Percentiles rank a stretch among this genome's conserved stretches.
Evolutionary conservation across 2,888 invertebrate genomes (phyloP).

Genomic region (Coelopa pilipes): DNA sequence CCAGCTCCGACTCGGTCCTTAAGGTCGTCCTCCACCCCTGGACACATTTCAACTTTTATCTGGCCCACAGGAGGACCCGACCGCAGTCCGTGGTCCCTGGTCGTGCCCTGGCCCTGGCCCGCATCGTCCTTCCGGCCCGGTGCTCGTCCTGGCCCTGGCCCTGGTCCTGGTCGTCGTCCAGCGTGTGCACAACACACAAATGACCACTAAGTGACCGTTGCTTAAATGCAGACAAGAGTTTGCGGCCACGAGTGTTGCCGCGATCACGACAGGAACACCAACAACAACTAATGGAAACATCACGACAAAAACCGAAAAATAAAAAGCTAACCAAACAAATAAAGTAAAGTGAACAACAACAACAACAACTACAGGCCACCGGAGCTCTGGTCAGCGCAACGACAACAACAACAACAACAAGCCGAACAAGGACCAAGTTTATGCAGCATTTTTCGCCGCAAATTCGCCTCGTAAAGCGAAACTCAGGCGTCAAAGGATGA

Average conservation of each 20-base stretch:
- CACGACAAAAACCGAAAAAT: neutral
- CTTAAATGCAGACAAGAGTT: conserved; percentile 43
- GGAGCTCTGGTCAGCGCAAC: neutral
- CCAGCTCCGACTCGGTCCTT: too few species aligned
- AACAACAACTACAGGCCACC: conserved; percentile 33
- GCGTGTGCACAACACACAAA: conserved; percentile 40
- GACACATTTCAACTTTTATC: conserved; percentile 24
- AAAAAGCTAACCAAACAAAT: neutral
- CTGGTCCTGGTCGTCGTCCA: neutral
- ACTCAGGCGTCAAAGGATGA: conserved; percentile 24
- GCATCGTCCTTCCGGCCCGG: too few species aligned
- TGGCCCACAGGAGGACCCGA: conserved; percentile 11
- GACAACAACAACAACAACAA: too few species aligned
- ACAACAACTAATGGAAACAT: conserved; percentile 7
- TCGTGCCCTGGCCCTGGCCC: too few species aligned
- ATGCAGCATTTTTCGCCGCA: conserved; percentile 7
- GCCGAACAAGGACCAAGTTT: conserved; percentile 18
- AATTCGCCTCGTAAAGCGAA: conserved; percentile 10
- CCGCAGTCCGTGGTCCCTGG: too few species aligned
- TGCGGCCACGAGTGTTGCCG: neutral
- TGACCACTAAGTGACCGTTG: conserved; percentile 50
- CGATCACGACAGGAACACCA: conserved; percentile 6
- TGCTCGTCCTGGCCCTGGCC: too few species aligned
- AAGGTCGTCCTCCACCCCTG: too few species aligned
- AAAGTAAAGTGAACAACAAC: conserved; percentile 47